Percentiles rank a stretch among this genome's conserved stretches.
phyloP scores from a whole-genome alignment of 2,113 vertebrate species.

The Nannobrachium achirus region DNA sequence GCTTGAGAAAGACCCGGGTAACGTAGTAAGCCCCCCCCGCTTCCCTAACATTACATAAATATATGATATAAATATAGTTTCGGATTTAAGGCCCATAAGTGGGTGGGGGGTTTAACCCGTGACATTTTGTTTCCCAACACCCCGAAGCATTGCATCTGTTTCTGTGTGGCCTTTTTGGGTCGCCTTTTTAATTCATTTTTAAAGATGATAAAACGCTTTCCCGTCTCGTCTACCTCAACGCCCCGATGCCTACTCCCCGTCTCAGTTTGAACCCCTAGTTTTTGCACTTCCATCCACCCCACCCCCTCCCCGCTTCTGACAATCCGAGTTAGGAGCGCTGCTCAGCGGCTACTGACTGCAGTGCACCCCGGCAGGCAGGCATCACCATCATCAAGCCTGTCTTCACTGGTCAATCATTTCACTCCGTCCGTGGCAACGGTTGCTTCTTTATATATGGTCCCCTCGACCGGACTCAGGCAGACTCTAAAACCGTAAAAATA shows the following conservation, averaged over 20 bases:
- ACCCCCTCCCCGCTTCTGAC: constrained; percentile 34
- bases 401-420: no score
- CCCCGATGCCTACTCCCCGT: constrained; percentile 40
- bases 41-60: not conserved
- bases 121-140: constrained; percentile 39
- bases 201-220: not conserved
- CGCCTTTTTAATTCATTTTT: constrained; percentile 15
- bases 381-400: constrained; percentile 10
- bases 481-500: not conserved
- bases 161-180: constrained; percentile 54
- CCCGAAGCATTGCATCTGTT: constrained; percentile 25
- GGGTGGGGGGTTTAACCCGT: constrained; percentile 52
- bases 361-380: not conserved
- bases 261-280: constrained; percentile 8
- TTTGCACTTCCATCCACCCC: constrained; percentile 22
- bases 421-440: not conserved
- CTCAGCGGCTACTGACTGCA: constrained; percentile 31
- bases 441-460: constrained; percentile 11
- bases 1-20: constrained; percentile 6
- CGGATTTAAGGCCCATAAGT: constrained; percentile 53
- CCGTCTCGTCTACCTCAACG: constrained; percentile 67
- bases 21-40: constrained; percentile 21
- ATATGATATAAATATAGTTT: not conserved
- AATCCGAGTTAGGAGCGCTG: constrained; percentile 37
- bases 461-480: constrained; percentile 24